Percentiles rank a stretch among this genome's conserved stretches.
Conservation (phyloP, 2,888 invertebrate species). For the Drosophila yooni region DNA sequence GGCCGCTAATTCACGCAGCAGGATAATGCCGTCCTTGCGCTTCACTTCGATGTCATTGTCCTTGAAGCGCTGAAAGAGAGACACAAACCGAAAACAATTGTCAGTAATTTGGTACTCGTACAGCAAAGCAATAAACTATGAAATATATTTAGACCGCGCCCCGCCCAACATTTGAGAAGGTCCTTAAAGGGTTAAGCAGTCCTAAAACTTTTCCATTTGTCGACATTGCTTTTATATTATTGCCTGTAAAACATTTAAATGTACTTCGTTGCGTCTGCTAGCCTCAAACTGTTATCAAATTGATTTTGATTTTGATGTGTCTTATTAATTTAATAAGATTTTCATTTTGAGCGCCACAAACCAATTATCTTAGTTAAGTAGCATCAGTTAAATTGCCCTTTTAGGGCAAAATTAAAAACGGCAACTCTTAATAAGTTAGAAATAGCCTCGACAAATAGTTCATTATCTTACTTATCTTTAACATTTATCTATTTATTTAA, state of each 20-base stretch:
- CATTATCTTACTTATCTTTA: not conserved
- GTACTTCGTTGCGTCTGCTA: not conserved
- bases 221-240: slow-evolving; percentile 11
- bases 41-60: slow-evolving; percentile 91
- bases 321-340: not conserved
- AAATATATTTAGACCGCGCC: slow-evolving; percentile 53
- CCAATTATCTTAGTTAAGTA: not conserved
- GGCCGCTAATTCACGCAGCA: slow-evolving; percentile 94
- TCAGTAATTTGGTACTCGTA: slow-evolving; percentile 36
- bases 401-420: not conserved
- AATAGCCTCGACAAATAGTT: not conserved
- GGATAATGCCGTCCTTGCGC: slow-evolving; percentile 92
- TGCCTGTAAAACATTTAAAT: not conserved
- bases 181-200: slow-evolving; percentile 31
- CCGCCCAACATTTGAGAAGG: slow-evolving; percentile 18
- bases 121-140: slow-evolving; percentile 58
- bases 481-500: too few relatives aligned
- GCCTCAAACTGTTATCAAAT: not conserved
- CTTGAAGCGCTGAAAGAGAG: slow-evolving; percentile 90
- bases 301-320: not conserved
- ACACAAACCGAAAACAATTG: slow-evolving; percentile 40
- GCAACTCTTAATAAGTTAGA: not conserved
- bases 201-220: slow-evolving; percentile 62
- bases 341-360: not conserved
- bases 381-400: not conserved